Percentiles rank a stretch among this genome's conserved stretches.
Conservation (phyloP, 2,797 vertebrate genomes). For the Philypnodon macrostomus region DNA sequence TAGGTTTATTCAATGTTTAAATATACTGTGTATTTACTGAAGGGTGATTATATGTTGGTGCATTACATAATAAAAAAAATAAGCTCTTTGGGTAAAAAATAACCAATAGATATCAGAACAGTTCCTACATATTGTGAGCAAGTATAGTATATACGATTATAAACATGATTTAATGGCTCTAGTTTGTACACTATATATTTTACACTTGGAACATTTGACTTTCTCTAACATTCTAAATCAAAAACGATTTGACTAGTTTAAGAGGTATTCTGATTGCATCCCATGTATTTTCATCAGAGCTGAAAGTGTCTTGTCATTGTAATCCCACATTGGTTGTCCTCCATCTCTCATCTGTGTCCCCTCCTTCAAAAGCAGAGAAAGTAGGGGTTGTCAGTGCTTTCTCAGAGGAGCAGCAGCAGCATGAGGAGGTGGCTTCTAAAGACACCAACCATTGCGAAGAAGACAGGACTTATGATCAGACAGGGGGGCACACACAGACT, state of each 20-base stretch:
- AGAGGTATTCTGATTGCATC: conserved; percentile 33
- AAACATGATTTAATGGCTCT: too few species aligned
- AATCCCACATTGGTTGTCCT: conserved; percentile 66
- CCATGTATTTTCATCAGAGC: conserved; percentile 59
- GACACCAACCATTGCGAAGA: conserved; percentile 54
- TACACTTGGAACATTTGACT: too few species aligned
- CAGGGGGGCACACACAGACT: conserved; percentile 63
- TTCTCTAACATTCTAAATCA: too few species aligned
- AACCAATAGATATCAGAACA: too few species aligned
- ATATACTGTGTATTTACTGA: too few species aligned
- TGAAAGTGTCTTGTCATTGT: conserved; percentile 71
- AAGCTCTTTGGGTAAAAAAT: too few species aligned
- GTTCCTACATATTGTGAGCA: too few species aligned
- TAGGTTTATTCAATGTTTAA: too few species aligned
- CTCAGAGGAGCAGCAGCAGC: conserved; percentile 60
- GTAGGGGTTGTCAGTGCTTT: conserved; percentile 71
- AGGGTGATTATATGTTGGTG: too few species aligned
- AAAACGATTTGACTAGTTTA: background rate
- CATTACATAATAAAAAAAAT: too few species aligned
- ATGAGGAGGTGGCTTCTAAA: conserved; percentile 54
- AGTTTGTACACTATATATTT: too few species aligned
- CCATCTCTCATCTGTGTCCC: conserved; percentile 71
- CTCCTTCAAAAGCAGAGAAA: conserved; percentile 74
- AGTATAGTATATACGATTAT: too few species aligned
- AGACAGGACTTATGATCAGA: conserved; percentile 57